Evolutionary conservation across 2,113 vertebrate genomes (phyloP).

Genomic region (Elephantulus edwardii): DNA sequence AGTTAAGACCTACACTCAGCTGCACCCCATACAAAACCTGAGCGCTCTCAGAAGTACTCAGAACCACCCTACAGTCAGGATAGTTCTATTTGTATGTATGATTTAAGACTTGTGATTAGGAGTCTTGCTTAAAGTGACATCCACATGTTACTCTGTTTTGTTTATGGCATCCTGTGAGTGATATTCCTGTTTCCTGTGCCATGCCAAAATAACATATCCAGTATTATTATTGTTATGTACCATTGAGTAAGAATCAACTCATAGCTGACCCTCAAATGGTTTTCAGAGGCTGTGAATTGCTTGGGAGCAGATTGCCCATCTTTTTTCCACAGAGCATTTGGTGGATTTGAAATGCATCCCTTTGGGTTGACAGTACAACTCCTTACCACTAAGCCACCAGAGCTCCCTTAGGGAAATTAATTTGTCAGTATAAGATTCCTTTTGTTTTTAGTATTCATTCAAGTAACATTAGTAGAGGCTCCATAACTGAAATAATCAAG

Average conservation of each 20-base stretch:
- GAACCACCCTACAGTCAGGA: not conserved
- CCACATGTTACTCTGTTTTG: not conserved
- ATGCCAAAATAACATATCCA: no score
- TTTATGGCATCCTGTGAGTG: not conserved
- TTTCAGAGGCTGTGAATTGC: no score
- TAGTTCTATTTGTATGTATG: not conserved
- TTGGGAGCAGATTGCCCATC: no score
- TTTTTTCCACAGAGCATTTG: no score
- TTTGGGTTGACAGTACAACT: no score
- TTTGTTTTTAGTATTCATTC: slow-evolving; percentile 16
- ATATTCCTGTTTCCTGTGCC: not conserved
- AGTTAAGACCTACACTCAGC: not conserved
- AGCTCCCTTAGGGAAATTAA: slow-evolving; percentile 1
- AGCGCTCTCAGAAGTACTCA: not conserved
- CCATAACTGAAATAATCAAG: not conserved
- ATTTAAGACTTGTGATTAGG: not conserved
- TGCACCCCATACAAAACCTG: not conserved
- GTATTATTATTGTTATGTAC: not conserved
- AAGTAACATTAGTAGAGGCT: not conserved
- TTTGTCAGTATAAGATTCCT: not conserved
- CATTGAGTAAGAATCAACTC: no score
- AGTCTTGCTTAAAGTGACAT: not conserved
- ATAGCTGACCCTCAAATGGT: no score
- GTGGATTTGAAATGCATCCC: no score
- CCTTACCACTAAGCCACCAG: no score